These are phyloP conservation scores for Mellivora capensis DNA, from an alignment of 2,113 vertebrate genomes.

Conservation along the genomic window DNA sequence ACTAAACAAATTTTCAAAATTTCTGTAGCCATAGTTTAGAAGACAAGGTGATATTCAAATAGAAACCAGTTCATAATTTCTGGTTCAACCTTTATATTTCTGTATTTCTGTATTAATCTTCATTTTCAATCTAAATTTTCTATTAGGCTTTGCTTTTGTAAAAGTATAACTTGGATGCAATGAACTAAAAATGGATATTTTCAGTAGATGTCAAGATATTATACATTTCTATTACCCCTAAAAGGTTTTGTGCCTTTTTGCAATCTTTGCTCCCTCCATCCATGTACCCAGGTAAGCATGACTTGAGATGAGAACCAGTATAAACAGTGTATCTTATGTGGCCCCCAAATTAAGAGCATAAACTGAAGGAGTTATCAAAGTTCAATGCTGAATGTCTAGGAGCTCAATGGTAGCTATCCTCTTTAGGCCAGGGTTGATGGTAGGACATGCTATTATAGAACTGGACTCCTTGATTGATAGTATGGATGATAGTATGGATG, in stretches of 20 bases:
- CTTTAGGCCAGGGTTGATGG: not conserved
- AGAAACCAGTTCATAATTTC: not conserved
- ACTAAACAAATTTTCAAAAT: constrained; percentile 16
- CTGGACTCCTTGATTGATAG: not conserved
- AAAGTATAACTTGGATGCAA: not conserved
- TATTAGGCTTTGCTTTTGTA: not conserved
- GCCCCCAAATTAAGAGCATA: not conserved
- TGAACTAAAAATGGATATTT: not conserved
- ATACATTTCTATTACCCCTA: not conserved
- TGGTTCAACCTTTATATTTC: not conserved
- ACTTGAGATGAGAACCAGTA: not conserved
- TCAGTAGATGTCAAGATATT: not conserved
- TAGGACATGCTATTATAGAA: not conserved
- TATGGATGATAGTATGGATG: not conserved
- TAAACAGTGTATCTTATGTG: not conserved
- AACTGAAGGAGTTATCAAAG: not conserved
- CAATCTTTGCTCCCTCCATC: not conserved
- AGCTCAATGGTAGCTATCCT: no score
- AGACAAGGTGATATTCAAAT: not conserved
- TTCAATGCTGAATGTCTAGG: not conserved
- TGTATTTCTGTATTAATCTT: not conserved
- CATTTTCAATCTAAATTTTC: constrained; percentile 10
- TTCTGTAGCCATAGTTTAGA: not conserved
- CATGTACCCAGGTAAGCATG: not conserved
- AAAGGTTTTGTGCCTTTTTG: not conserved